phyloP scores from a whole-genome alignment of 2,113 vertebrate genomes.

The Malurus cyaneus region DNA sequence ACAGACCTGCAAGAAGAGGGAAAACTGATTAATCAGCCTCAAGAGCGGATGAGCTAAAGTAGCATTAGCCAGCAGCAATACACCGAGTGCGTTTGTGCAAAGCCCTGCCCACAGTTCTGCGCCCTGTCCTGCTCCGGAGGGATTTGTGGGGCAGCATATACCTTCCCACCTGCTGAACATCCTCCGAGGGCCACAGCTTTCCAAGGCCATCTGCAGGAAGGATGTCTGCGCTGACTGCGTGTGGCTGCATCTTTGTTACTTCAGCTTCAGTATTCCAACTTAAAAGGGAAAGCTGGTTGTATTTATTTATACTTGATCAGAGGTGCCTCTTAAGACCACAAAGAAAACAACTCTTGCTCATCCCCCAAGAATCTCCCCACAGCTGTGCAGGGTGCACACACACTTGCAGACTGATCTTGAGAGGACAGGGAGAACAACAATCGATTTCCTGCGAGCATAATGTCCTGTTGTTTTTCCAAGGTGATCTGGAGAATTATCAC shows the following conservation, averaged over 20 bases:
- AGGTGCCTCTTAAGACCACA: neutral
- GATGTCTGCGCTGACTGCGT: neutral
- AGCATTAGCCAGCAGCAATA: neutral
- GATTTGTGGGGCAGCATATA: neutral
- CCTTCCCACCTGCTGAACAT: neutral
- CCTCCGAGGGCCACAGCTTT: neutral
- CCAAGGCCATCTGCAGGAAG: neutral
- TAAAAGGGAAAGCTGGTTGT: neutral
- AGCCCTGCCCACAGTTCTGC: neutral
- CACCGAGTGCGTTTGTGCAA: neutral
- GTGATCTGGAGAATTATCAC: slow-evolving; percentile 23
- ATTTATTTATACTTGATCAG: neutral
- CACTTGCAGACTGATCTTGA: neutral
- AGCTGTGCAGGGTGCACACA: neutral
- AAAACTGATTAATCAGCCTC: neutral
- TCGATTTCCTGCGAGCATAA: slow-evolving; percentile 20
- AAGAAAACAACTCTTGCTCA: neutral
- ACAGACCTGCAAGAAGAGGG: neutral
- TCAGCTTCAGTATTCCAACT: neutral
- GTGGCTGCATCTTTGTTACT: neutral
- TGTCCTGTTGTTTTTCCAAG: neutral
- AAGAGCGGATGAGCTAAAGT: neutral
- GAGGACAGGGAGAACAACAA: slow-evolving; percentile 21
- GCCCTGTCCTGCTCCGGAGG: neutral
- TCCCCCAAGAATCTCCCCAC: neutral